Percentiles rank a stretch among this genome's conserved stretches.
Conservation (phyloP, 30 jellyfish, hydroid and myxozoan species). For the Pseudorhiza aurosa region DNA sequence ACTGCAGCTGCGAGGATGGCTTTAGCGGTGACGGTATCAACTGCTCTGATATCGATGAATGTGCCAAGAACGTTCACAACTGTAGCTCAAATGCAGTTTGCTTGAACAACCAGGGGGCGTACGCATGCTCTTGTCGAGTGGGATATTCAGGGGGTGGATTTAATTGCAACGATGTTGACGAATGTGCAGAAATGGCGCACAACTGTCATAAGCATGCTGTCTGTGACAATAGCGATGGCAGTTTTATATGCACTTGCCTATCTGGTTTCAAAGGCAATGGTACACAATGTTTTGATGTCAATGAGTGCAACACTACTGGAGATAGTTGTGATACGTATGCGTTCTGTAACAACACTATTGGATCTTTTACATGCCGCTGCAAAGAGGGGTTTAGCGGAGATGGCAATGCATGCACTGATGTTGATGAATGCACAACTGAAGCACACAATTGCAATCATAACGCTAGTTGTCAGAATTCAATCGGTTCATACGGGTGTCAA, state of each 20-base stretch:
- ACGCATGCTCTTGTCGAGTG: slow-evolving; percentile 17
- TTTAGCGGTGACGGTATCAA: slow-evolving; percentile 51
- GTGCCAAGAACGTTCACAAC: slow-evolving; percentile 15
- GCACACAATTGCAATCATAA: slow-evolving; percentile 9
- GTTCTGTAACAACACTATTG: slow-evolving; percentile 22
- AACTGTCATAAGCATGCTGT: slow-evolving; percentile 60
- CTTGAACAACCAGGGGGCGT: slow-evolving; percentile 18
- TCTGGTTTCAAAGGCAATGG: slow-evolving; percentile 65
- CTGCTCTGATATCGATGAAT: slow-evolving; percentile 70
- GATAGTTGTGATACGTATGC: slow-evolving; percentile 33
- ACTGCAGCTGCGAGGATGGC: slow-evolving; percentile 61
- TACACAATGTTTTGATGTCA: slow-evolving; percentile 13
- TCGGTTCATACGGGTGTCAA: slow-evolving; percentile 29
- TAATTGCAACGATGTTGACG: slow-evolving; percentile 52
- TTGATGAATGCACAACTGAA: slow-evolving; percentile 26
- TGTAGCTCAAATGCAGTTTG: slow-evolving; percentile 35
- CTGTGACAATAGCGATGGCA: slow-evolving; percentile 47
- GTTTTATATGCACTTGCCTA: slow-evolving; percentile 39
- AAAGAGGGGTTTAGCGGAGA: slow-evolving; percentile 24
- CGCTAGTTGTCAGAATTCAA: slow-evolving; percentile 16
- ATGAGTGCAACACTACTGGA: slow-evolving; percentile 19
- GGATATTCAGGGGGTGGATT: slow-evolving; percentile 52
- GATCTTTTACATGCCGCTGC: slow-evolving; percentile 52
- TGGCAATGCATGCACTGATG: slow-evolving; percentile 28
- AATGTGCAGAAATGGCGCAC: slow-evolving; percentile 24